Conservation (phyloP, 2,113 vertebrate genomes). For the Plestiodon gilberti region DNA sequence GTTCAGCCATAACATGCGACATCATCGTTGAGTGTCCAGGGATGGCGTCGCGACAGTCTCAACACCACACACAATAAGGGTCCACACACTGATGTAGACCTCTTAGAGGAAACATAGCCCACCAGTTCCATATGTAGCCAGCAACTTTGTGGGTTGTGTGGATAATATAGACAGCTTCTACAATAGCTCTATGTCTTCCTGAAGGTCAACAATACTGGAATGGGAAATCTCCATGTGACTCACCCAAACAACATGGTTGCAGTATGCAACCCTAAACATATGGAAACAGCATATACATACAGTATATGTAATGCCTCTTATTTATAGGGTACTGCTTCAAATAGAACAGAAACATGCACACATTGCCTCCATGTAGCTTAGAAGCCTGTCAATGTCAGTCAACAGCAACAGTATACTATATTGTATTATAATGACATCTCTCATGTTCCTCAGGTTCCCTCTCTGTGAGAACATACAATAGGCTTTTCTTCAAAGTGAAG, state of each 20-base stretch:
- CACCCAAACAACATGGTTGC: not conserved
- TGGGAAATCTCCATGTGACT: not conserved
- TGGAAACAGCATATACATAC: too few species aligned
- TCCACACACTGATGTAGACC: too few species aligned
- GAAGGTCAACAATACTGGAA: not conserved
- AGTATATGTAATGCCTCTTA: not conserved
- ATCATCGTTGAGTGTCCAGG: too few species aligned
- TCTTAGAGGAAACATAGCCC: not conserved
- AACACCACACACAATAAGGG: too few species aligned
- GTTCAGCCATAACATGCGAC: too few species aligned
- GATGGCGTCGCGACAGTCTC: too few species aligned
- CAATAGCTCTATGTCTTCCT: not conserved
- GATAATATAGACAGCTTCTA: not conserved
- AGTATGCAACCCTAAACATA: not conserved
- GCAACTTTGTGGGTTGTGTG: not conserved
- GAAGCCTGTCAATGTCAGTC: not conserved
- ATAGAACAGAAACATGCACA: not conserved
- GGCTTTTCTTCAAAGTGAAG: not conserved
- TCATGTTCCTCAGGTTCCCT: not conserved
- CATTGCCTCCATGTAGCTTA: not conserved
- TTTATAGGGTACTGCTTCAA: not conserved
- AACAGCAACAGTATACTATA: not conserved
- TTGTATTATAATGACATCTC: not conserved
- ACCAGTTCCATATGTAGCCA: not conserved
- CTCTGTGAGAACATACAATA: not conserved